phyloP scores from a whole-genome alignment of 2,113 vertebrate species.

The Brachyhypopomus gauderio region DNA sequence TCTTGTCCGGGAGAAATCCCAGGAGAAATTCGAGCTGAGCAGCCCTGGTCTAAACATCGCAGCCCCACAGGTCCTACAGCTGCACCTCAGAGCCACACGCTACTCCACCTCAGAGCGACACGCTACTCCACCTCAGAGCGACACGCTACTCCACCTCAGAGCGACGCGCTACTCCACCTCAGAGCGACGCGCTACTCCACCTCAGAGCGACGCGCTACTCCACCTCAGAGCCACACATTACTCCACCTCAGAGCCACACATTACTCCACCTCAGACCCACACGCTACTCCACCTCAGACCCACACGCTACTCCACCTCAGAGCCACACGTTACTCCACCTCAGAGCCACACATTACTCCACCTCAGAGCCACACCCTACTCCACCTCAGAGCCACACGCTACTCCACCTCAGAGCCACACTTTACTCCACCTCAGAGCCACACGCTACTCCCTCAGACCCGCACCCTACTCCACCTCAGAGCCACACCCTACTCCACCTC shows the following conservation, averaged over 20 bases:
- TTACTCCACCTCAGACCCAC: too few relatives aligned
- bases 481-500: slow-evolving; percentile 42
- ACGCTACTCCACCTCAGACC: not conserved
- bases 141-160: too few relatives aligned
- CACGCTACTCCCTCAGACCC: too few relatives aligned
- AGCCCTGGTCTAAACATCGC: slow-evolving; percentile 84
- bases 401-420: slow-evolving; percentile 39
- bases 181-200: slow-evolving; percentile 43
- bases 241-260: slow-evolving; percentile 39
- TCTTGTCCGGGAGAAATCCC: slow-evolving; percentile 88
- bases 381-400: slow-evolving; percentile 39
- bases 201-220: slow-evolving; percentile 42
- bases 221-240: slow-evolving; percentile 39
- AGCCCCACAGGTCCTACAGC: slow-evolving; percentile 83
- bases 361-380: slow-evolving; percentile 43
- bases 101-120: not conserved
- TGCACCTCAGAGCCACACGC: slow-evolving; percentile 31
- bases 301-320: slow-evolving; percentile 44
- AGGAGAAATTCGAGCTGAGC: slow-evolving; percentile 90
- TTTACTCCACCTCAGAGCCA: slow-evolving; percentile 4
- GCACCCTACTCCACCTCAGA: too few relatives aligned
- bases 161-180: too few relatives aligned
- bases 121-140: not conserved
- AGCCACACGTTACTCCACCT: slow-evolving; percentile 44
- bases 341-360: slow-evolving; percentile 46